Percentiles rank a stretch among this genome's conserved stretches.
Evolutionary conservation across 2,797 vertebrate species (phyloP).

Genomic region (Coccyzus lansbergi): DNA sequence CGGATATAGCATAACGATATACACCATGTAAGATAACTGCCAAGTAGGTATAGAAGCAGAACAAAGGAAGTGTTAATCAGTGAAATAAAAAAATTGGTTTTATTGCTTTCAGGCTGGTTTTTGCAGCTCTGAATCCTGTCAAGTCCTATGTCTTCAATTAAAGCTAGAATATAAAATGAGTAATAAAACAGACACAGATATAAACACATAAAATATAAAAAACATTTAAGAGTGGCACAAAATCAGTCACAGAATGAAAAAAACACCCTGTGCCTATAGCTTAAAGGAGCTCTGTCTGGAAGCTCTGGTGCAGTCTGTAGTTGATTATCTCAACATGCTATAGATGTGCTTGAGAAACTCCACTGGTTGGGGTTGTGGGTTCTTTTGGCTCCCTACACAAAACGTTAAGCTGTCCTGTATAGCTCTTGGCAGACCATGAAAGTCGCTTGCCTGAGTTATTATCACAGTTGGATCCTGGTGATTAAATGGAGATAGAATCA

Average conservation of each 20-base stretch:
- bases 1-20: background rate
- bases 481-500: no score
- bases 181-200: constrained; percentile 26
- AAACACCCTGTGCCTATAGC: background rate
- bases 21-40: background rate
- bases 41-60: constrained; percentile 1
- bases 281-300: background rate
- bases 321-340: background rate
- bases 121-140: constrained; percentile 21
- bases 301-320: background rate
- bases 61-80: constrained; percentile 37
- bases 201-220: background rate
- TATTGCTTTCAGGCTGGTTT: constrained; percentile 26
- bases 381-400: background rate
- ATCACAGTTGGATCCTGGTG: constrained; percentile 8
- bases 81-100: constrained; percentile 32
- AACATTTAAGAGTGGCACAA: background rate
- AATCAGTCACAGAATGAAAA: background rate
- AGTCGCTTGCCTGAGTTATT: background rate
- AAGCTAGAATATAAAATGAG: constrained; percentile 33
- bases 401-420: background rate
- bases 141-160: constrained; percentile 44
- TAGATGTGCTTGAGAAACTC: background rate
- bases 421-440: background rate
- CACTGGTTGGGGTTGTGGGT: background rate